phyloP scores from a whole-genome alignment of 2,113 vertebrate genomes.

The Peromyscus maniculatus region DNA sequence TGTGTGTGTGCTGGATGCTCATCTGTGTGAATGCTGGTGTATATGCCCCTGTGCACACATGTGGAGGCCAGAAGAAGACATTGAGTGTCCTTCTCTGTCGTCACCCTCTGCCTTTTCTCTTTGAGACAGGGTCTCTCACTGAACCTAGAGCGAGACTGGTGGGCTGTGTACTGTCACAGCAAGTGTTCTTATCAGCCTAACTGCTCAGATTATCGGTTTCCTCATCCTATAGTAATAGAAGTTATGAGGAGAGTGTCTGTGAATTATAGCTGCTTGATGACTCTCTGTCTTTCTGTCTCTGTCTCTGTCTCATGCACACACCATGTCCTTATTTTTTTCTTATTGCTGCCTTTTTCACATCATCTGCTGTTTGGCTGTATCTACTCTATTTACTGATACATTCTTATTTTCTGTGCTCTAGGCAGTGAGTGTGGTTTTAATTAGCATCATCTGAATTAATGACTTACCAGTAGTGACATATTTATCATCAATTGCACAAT shows the following conservation, averaged over 20 bases:
- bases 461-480: slow-evolving; percentile 78
- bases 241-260: neutral
- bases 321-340: neutral
- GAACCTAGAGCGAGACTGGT: neutral
- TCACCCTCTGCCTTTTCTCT: neutral
- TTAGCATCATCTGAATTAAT: slow-evolving; percentile 74
- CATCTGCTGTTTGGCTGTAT: slow-evolving; percentile 38
- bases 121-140: neutral
- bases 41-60: neutral
- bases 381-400: slow-evolving; percentile 54
- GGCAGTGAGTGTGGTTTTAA: slow-evolving; percentile 60
- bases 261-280: neutral
- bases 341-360: slow-evolving; percentile 5
- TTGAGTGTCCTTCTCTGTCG: neutral
- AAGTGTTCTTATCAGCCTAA: too few relatives aligned
- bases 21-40: neutral
- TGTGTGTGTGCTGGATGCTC: neutral
- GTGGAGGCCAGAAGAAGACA: neutral
- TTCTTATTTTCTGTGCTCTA: slow-evolving; percentile 61
- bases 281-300: neutral
- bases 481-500: slow-evolving; percentile 80
- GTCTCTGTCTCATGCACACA: neutral
- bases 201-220: neutral
- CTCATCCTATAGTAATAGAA: neutral
- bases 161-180: neutral